Evolutionary conservation across 35 echinoderm and acorn worm species (phyloP).

Genomic region (Heliocidaris erythrogramma): DNA sequence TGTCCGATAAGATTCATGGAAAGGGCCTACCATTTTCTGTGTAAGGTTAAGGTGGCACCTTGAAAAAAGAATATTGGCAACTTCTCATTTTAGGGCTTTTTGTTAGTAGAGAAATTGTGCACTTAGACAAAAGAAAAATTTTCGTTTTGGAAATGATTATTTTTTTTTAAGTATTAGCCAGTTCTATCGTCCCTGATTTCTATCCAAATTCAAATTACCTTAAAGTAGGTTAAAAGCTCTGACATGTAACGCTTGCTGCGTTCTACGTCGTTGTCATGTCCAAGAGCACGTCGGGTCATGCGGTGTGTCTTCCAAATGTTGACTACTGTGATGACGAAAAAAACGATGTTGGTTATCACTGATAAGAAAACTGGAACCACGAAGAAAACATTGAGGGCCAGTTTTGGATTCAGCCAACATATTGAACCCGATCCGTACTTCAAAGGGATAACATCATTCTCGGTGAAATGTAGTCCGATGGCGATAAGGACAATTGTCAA

Average conservation of each 20-base stretch:
- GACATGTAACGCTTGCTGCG: neutral
- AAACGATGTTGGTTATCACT: neutral
- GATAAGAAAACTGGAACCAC: neutral
- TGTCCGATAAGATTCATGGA: too few species aligned
- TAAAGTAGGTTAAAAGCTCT: neutral
- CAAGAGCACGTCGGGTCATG: neutral
- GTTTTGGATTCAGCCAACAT: neutral
- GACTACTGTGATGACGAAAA: neutral
- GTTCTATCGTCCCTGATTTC: too few species aligned
- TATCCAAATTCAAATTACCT: neutral
- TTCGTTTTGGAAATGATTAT: too few species aligned
- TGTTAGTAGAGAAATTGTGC: too few species aligned
- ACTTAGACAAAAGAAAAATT: too few species aligned
- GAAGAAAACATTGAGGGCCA: neutral
- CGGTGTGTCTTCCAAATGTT: neutral
- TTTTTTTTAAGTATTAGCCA: too few species aligned
- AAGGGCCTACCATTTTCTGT: too few species aligned
- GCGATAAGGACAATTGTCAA: neutral
- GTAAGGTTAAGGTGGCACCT: too few species aligned
- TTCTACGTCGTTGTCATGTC: neutral
- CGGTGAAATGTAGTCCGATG: neutral
- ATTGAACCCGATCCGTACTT: conserved; percentile 2
- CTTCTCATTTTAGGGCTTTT: too few species aligned
- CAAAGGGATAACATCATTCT: neutral
- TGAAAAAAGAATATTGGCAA: too few species aligned